Evolutionary conservation across 2,797 vertebrate species (phyloP).

Genomic region (Arctocebus calabarensis): DNA sequence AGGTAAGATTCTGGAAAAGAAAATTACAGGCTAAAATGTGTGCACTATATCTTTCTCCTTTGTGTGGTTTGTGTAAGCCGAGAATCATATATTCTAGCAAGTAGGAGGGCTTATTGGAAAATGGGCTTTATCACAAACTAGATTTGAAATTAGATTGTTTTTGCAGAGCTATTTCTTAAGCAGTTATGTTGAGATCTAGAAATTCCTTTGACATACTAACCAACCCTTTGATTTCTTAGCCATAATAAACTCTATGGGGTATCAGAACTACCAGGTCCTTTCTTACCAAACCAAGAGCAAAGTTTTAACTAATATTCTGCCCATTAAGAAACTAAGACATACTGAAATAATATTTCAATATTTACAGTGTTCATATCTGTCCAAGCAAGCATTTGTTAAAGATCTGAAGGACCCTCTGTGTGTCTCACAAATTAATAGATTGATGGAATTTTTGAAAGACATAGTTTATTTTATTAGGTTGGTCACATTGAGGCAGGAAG

Average conservation of each 20-base stretch:
- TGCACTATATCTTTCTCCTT: conserved; percentile 38
- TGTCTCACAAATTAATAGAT: not conserved
- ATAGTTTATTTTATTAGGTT: not conserved
- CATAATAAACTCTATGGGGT: not conserved
- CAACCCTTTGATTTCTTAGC: not conserved
- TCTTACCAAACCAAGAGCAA: not conserved
- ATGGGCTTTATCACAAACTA: conserved; percentile 38
- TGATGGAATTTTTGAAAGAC: not conserved
- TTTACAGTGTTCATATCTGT: not conserved
- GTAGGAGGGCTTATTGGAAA: not conserved
- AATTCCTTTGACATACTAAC: not conserved
- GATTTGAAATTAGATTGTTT: conserved; percentile 19
- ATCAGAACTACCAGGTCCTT: not conserved
- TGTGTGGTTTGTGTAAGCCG: conserved; percentile 57
- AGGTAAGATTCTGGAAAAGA: conserved; percentile 59
- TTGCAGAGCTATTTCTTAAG: not conserved
- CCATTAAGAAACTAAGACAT: not conserved
- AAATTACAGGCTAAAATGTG: conserved; percentile 73
- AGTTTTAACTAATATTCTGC: not conserved
- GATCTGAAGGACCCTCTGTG: not conserved
- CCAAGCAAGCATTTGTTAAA: not conserved
- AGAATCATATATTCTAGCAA: not conserved
- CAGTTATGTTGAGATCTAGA: not conserved
- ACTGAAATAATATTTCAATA: not conserved
- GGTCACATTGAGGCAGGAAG: not conserved